Conservation (phyloP, 35 echinoderm and acorn worm species). For the Patiria miniata region DNA sequence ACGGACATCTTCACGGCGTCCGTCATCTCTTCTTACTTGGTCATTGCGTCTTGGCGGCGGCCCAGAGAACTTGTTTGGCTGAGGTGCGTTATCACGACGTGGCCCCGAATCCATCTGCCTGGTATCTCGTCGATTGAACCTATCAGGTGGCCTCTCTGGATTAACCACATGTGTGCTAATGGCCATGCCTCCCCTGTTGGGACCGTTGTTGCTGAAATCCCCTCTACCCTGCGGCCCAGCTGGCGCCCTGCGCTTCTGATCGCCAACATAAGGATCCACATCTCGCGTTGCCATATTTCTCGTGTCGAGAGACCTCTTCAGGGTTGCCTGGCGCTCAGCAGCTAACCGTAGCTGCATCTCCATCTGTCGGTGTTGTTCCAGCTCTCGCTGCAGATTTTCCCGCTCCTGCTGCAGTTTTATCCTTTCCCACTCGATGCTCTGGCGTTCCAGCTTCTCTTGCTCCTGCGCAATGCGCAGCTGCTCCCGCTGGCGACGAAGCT, state of each 20-base stretch:
- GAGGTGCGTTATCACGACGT: background rate
- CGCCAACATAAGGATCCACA: constrained; percentile 68
- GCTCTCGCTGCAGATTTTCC: constrained; percentile 50
- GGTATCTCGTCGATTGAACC: constrained; percentile 58
- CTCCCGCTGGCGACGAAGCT: constrained; percentile 62
- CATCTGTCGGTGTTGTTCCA: constrained; percentile 58
- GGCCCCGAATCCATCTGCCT: constrained; percentile 37
- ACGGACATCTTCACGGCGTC: constrained; percentile 6
- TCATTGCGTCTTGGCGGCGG: constrained; percentile 23
- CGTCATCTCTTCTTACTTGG: constrained; percentile 44
- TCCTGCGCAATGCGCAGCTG: constrained; percentile 65
- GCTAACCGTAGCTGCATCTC: constrained; percentile 59
- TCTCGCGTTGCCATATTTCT: constrained; percentile 70
- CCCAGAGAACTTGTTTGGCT: constrained; percentile 19
- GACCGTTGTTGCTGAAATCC: constrained; percentile 10
- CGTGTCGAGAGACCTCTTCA: constrained; percentile 44
- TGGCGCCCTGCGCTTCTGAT: constrained; percentile 73
- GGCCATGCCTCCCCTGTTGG: constrained; percentile 10
- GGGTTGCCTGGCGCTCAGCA: constrained; percentile 51
- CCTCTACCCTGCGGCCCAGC: constrained; percentile 17
- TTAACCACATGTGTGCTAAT: constrained; percentile 43
- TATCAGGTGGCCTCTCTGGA: constrained; percentile 7
- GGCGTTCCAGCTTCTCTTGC: constrained; percentile 69
- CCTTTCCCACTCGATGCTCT: constrained; percentile 70
- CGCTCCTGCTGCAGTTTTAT: constrained; percentile 51